Conservation (phyloP, 2,888 invertebrate species). For the Phengaris alcon region DNA sequence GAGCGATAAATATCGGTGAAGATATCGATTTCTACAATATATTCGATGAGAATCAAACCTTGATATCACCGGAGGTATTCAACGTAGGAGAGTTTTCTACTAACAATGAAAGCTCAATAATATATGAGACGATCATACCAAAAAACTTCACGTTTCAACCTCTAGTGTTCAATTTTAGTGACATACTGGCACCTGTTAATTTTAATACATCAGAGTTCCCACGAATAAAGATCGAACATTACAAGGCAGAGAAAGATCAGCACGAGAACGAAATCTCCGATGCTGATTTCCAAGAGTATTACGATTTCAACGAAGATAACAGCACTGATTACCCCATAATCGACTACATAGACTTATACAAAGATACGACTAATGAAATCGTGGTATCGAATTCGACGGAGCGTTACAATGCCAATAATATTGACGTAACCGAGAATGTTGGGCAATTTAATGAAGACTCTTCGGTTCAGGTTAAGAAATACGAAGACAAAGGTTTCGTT, state of each 20-base stretch:
- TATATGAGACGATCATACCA: background rate
- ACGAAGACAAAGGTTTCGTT: slow-evolving; percentile 9
- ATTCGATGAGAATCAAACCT: slow-evolving; percentile 3
- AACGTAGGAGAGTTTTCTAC: background rate
- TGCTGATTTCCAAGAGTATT: slow-evolving; percentile 42
- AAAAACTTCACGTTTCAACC: slow-evolving; percentile 4
- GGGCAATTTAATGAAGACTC: background rate
- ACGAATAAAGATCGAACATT: slow-evolving; percentile 24
- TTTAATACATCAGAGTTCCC: slow-evolving; percentile 22
- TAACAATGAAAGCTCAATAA: background rate
- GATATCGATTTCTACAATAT: slow-evolving; percentile 26
- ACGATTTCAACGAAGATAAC: slow-evolving; percentile 52
- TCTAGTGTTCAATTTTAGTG: slow-evolving; percentile 17
- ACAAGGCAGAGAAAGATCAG: slow-evolving; percentile 26
- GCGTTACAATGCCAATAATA: slow-evolving; percentile 18
- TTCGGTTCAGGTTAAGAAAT: slow-evolving; percentile 7
- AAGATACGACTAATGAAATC: slow-evolving; percentile 64
- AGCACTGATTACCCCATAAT: slow-evolving; percentile 61
- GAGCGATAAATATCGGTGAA: slow-evolving; percentile 49
- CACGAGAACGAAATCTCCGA: slow-evolving; percentile 48
- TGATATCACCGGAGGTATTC: background rate
- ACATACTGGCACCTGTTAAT: slow-evolving; percentile 12
- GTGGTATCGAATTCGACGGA: slow-evolving; percentile 46
- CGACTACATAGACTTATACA: slow-evolving; percentile 65
- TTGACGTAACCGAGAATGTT: background rate